These are phyloP conservation scores for Scaptomyza cyrtandrae DNA, from an alignment of 2,888 invertebrate species.

Conservation along the genomic window DNA sequence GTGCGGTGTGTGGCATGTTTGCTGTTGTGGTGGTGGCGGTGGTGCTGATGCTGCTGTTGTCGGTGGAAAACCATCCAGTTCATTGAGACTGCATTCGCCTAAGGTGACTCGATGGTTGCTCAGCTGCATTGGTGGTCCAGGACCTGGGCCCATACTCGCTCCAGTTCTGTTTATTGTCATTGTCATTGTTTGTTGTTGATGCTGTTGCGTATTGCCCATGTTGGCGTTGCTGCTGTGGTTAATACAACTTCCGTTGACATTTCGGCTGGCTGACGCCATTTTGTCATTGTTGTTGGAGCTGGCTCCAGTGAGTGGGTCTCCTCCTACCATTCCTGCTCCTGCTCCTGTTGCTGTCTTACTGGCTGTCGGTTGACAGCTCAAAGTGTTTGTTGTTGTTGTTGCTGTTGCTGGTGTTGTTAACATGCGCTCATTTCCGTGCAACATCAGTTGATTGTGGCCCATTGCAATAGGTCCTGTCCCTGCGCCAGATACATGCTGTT, in stretches of 20 bases:
- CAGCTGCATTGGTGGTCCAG: constrained; percentile 52
- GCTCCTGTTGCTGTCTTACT: constrained; percentile 41
- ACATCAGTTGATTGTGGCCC: constrained; percentile 78
- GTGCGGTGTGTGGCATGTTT: constrained; percentile 47
- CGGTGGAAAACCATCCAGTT: constrained; percentile 53
- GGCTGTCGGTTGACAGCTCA: constrained; percentile 51
- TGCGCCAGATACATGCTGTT: constrained; percentile 41
- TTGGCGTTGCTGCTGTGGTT: constrained; percentile 72
- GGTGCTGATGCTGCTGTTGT: constrained; percentile 34
- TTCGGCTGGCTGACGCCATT: constrained; percentile 74
- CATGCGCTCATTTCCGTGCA: constrained; percentile 84
- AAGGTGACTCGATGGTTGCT: constrained; percentile 70
- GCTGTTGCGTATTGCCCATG: constrained; percentile 47
- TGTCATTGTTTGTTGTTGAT: constrained; percentile 35
- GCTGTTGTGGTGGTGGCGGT: constrained; percentile 39
- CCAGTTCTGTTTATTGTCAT: constrained; percentile 36
- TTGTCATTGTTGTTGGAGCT: constrained; percentile 74
- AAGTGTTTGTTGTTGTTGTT: constrained; percentile 65
- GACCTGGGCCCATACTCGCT: constrained; percentile 48
- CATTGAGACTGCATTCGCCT: constrained; percentile 78
- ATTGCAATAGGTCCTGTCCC: constrained; percentile 50
- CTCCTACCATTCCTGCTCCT: constrained; percentile 42
- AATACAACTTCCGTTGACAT: constrained; percentile 76
- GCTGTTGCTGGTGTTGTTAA: constrained; percentile 83
- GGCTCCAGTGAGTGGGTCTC: constrained; percentile 40